Percentiles rank a stretch among this genome's conserved stretches.
These are phyloP conservation scores for Stenchaetothrips biformis DNA, from an alignment of 2,888 invertebrate species.

Conservation along the genomic window DNA sequence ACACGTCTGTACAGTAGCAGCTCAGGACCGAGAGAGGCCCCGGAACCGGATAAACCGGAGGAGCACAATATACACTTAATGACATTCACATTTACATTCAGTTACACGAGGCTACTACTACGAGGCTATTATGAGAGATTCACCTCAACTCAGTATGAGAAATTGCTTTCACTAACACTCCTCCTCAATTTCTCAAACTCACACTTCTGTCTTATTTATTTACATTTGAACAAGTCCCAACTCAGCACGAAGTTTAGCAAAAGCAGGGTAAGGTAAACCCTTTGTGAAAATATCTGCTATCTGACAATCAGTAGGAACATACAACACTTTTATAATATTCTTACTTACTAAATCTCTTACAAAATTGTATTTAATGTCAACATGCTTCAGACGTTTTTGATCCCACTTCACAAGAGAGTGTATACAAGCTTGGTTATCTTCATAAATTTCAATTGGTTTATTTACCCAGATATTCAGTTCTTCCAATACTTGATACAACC, in stretches of 20 bases:
- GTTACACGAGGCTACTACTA: too few species aligned
- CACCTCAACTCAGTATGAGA: too few species aligned
- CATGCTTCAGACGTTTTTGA: conserved; percentile 38
- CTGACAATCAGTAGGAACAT: conserved; percentile 35
- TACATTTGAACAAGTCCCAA: not conserved
- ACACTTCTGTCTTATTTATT: too few species aligned
- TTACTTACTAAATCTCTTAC: conserved; percentile 33
- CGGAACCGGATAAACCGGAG: too few species aligned
- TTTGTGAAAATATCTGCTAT: conserved; percentile 37
- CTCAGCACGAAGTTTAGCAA: conserved; percentile 12
- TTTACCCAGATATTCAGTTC: not conserved
- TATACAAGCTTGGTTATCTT: conserved; percentile 39
- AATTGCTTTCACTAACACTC: too few species aligned
- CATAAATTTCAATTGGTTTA: conserved; percentile 29
- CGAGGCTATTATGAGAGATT: too few species aligned
- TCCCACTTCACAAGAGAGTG: conserved; percentile 36
- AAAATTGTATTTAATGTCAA: conserved; percentile 37
- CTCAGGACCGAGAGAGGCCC: too few species aligned
- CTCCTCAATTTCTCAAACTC: too few species aligned
- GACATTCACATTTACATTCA: too few species aligned
- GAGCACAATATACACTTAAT: too few species aligned
- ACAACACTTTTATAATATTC: conserved; percentile 34
- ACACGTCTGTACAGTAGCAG: too few species aligned
- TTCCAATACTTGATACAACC: conserved; percentile 37
- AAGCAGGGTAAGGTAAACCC: conserved; percentile 26